Base-by-base conservation (phyloP, 2,797 vertebrate genomes). In the Novumbra hubbsi region DNA sequence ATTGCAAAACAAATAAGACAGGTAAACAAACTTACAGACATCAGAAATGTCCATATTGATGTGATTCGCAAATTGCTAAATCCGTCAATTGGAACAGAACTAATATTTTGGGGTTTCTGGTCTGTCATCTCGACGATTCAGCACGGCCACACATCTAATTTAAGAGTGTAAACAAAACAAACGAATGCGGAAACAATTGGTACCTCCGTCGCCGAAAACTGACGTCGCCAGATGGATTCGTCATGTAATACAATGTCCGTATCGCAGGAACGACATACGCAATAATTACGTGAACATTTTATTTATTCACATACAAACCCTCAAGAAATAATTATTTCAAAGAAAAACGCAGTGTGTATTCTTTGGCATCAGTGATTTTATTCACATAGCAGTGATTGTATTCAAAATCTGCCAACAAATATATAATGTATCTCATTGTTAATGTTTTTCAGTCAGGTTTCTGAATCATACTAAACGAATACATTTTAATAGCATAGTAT, bases 21-120 rank as follows among this genome's bases (percentile, higher is more conserved):
- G 0, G 50, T 5, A 30, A 74, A 19, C 27, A 0, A 5, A 90
- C 93, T 91, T 88, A 95, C 94, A 73, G 94, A 94, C 86, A 92
- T 84, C 32, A 95, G 84, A 81, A 94, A 93, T 4, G 91, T 92
- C 94, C 94, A 94, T 77, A 93, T 76, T 2, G 93, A 94, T 15
- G 94, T 94, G 55, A 94, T 90, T 79, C 87, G 88, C 73, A 94
- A 73, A 34, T 94, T 86, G 41, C 93, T 94, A 75, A 92, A 93
- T 3, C 70, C 91, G 30, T 94, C 92, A 5, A 94, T 85, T 0
- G 94, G 94, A 19, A 92, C 55, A 0, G 89, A 85, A 69, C 87
- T 92, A 1, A 86, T 78, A 69, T 94, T 94, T 2, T 84, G 60
- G 1, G 81, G 68, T 86, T 94, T 93, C 1, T 83, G 75, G 0